Evolutionary conservation across 2,888 invertebrate genomes (phyloP).

Genomic region (Mimumesa dahlbomi): DNA sequence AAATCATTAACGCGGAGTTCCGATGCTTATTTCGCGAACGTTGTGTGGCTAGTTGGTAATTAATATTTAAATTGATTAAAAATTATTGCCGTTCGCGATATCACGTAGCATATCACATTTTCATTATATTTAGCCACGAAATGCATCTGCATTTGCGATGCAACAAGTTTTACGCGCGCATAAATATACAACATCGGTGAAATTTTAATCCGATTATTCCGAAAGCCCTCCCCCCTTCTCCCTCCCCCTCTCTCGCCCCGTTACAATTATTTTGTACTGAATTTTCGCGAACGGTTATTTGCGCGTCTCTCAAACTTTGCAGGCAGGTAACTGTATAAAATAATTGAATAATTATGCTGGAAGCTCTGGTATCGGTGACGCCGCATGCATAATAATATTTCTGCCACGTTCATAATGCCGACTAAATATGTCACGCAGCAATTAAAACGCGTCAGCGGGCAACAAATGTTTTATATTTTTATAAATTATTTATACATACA

Average conservation of each 20-base stretch:
- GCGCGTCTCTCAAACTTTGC: slow-evolving; percentile 26
- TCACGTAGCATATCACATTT: slow-evolving; percentile 10
- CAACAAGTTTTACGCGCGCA: slow-evolving; percentile 42
- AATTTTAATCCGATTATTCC: slow-evolving; percentile 48
- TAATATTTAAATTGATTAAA: slow-evolving; percentile 25
- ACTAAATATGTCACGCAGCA: neutral
- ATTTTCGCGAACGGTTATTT: slow-evolving; percentile 29
- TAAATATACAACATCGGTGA: slow-evolving; percentile 39
- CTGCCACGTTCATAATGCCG: slow-evolving; percentile 7
- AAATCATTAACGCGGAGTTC: too few species aligned
- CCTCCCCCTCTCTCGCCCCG: neutral
- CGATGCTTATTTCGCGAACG: neutral
- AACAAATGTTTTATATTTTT: slow-evolving; percentile 3
- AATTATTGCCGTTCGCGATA: slow-evolving; percentile 21
- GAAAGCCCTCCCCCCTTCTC: slow-evolving; percentile 12
- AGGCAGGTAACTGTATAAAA: slow-evolving; percentile 35
- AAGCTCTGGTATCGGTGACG: slow-evolving; percentile 1
- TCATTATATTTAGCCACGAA: slow-evolving; percentile 10
- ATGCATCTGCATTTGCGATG: slow-evolving; percentile 24
- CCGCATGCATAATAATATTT: neutral
- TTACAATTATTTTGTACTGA: neutral
- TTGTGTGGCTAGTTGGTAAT: neutral
- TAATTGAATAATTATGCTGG: slow-evolving; percentile 41
- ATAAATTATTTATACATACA: neutral
- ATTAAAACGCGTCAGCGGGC: neutral